A percentile compares a stretch with the other conserved stretches of the same genome.
Evolutionary conservation across 2,797 vertebrate genomes (phyloP).

Genomic region (Bryconaethiops microstoma): DNA sequence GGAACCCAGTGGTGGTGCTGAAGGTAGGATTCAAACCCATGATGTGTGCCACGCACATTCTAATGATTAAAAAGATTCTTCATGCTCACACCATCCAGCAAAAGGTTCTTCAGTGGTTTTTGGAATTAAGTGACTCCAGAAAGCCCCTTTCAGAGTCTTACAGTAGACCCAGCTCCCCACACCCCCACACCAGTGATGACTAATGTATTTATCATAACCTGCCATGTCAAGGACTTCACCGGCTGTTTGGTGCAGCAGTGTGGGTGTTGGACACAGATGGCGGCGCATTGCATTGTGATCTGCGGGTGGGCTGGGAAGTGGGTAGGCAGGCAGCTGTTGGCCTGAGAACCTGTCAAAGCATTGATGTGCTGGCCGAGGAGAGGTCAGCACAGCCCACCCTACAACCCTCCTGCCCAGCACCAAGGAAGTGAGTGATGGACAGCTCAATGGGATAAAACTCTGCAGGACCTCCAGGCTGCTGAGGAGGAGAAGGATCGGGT

Average conservation of each 20-base stretch:
- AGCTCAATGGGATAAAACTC: neutral
- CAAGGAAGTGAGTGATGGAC: slow-evolving; percentile 29
- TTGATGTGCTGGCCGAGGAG: slow-evolving; percentile 30
- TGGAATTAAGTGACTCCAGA: no score
- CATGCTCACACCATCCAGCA: no score
- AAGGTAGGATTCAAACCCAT: no score
- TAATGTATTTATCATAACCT: slow-evolving; percentile 53
- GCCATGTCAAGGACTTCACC: slow-evolving; percentile 32
- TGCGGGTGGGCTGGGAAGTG: slow-evolving; percentile 38
- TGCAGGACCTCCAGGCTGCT: neutral
- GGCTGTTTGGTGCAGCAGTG: slow-evolving; percentile 10
- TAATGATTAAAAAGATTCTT: no score
- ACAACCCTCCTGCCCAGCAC: neutral
- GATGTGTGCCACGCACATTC: no score
- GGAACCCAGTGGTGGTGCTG: no score
- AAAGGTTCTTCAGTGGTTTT: no score
- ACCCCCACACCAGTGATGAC: slow-evolving; percentile 39
- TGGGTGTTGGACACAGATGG: slow-evolving; percentile 41
- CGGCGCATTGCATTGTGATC: slow-evolving; percentile 37
- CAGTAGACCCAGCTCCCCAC: slow-evolving; percentile 34
- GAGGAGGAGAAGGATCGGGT: neutral
- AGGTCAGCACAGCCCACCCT: slow-evolving; percentile 10
- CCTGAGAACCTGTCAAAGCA: slow-evolving; percentile 32
- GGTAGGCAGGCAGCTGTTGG: slow-evolving; percentile 43
- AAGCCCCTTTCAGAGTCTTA: no score